phyloP scores from a whole-genome alignment of 2,888 invertebrate genomes.

The Heliothis peltigera region DNA sequence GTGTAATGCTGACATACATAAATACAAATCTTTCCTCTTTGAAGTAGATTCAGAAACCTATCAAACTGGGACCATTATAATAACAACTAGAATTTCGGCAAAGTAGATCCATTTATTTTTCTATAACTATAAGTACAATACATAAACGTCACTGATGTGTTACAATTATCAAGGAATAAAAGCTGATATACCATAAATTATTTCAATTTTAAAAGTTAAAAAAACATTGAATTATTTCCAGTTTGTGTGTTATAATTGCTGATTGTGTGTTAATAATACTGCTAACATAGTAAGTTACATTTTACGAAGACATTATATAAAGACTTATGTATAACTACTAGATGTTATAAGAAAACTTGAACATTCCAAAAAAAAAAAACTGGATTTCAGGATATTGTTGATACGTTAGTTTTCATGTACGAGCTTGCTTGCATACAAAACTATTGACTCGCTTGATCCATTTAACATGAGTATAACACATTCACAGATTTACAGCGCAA shows the following conservation, averaged over 20 bases:
- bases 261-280: no score
- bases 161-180: conserved; percentile 29
- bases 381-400: neutral
- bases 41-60: no score
- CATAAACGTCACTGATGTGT: conserved; percentile 35
- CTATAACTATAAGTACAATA: conserved; percentile 47
- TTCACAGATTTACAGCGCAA: neutral
- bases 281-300: neutral
- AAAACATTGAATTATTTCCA: conserved; percentile 8
- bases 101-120: conserved; percentile 46
- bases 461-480: no score
- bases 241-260: neutral
- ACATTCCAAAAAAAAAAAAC: neutral
- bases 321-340: neutral
- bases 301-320: neutral
- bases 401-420: neutral
- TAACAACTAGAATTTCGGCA: conserved; percentile 6
- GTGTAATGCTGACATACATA: no score
- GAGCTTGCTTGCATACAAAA: neutral
- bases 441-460: no score
- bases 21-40: no score
- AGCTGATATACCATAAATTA: conserved; percentile 19
- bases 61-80: neutral
- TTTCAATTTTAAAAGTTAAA: conserved; percentile 16
- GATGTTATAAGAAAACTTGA: neutral